A percentile compares a stretch with the other conserved stretches of the same genome.
Conservation (phyloP, 2,888 invertebrate genomes). For the Cheilosia pagana region DNA sequence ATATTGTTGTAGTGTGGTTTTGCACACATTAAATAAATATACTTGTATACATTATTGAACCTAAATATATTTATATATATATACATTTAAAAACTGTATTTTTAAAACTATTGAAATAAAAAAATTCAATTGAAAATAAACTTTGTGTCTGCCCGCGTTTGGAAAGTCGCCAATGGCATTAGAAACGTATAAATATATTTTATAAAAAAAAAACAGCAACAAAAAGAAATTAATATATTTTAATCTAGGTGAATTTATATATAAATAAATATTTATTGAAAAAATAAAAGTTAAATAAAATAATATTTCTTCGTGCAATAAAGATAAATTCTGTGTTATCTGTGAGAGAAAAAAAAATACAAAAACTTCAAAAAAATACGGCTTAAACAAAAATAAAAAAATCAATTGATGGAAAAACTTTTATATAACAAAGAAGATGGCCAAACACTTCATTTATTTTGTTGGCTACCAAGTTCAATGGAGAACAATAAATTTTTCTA, state of each 20-base stretch:
- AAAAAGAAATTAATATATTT: conserved; percentile 27
- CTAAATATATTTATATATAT: conserved; percentile 60
- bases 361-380: background rate
- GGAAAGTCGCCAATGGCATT: conserved; percentile 40
- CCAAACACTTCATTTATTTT: conserved; percentile 2
- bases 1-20: conserved; percentile 71
- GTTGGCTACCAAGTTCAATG: background rate
- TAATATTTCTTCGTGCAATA: conserved; percentile 65
- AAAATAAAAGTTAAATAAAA: conserved; percentile 42
- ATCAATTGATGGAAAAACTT: conserved; percentile 3
- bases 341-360: conserved; percentile 41
- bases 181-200: conserved; percentile 56
- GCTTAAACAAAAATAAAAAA: background rate
- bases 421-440: conserved; percentile 4
- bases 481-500: background rate
- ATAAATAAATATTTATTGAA: conserved; percentile 73
- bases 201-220: conserved; percentile 28
- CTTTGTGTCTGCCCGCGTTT: conserved; percentile 33
- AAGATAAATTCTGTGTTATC: conserved; percentile 63
- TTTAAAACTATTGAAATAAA: conserved; percentile 41
- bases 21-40: conserved; percentile 64
- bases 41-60: conserved; percentile 27
- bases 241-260: conserved; percentile 70
- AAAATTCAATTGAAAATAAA: conserved; percentile 36
- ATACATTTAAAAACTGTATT: conserved; percentile 51